Percentiles rank a stretch among this genome's conserved stretches.
Conservation (phyloP, 1,140 invertebrate genomes). For the Arion vulgaris region DNA sequence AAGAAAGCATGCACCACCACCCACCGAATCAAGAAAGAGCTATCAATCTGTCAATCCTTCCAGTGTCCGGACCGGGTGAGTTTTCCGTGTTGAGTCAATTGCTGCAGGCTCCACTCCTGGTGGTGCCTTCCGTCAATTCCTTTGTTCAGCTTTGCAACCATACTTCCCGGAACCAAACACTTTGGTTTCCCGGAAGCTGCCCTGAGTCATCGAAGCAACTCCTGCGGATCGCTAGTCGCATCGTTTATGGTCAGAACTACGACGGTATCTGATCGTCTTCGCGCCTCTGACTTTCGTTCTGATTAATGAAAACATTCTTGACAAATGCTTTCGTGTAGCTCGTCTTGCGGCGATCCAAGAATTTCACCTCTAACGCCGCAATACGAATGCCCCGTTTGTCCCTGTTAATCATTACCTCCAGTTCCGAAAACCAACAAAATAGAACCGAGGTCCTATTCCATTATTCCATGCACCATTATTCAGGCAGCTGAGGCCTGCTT, state of each 20-base stretch:
- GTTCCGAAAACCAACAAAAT: too few species aligned
- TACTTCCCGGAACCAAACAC: not conserved
- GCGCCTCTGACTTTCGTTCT: constrained; percentile 88
- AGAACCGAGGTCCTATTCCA: too few species aligned
- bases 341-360: constrained; percentile 84
- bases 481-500: too few species aligned
- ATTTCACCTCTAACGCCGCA: not conserved
- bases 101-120: constrained; percentile 79
- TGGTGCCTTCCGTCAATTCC: not conserved
- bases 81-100: constrained; percentile 91
- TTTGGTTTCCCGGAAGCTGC: too few species aligned
- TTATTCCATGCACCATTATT: too few species aligned
- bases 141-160: not conserved
- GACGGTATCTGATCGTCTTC: constrained; percentile 88
- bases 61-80: constrained; percentile 89
- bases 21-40: constrained; percentile 91
- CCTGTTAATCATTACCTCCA: too few species aligned
- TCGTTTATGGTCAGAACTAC: constrained; percentile 89
- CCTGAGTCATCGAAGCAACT: constrained; percentile 58
- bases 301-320: constrained; percentile 88
- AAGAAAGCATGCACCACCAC: too few species aligned
- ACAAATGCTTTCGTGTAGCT: constrained; percentile 87
- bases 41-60: constrained; percentile 92
- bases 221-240: constrained; percentile 83
- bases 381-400: too few species aligned